A percentile compares a stretch with the other conserved stretches of the same genome.
Evolutionary conservation across 2,113 vertebrate genomes (phyloP).

Genomic region (Tautogolabrus adspersus): DNA sequence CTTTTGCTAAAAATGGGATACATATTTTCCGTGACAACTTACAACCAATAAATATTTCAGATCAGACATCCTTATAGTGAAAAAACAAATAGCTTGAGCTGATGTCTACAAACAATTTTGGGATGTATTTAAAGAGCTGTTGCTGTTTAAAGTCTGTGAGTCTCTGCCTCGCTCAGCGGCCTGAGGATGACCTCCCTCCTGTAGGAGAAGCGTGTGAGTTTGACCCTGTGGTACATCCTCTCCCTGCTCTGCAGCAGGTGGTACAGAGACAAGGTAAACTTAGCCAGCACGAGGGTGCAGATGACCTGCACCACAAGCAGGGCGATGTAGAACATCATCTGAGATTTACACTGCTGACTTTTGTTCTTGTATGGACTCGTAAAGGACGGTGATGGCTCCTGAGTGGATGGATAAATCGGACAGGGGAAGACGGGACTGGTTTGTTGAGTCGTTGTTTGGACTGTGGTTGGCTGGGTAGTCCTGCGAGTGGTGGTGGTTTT

Average conservation of each 20-base stretch:
- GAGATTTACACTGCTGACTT: slow-evolving; percentile 59
- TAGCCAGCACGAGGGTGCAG: slow-evolving; percentile 63
- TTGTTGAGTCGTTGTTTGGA: background rate
- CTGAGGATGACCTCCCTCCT: slow-evolving; percentile 75
- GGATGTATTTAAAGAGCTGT: background rate
- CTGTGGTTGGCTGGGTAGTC: slow-evolving; percentile 39
- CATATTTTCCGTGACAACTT: no score
- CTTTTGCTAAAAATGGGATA: no score
- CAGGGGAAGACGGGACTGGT: slow-evolving; percentile 55
- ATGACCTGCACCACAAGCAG: slow-evolving; percentile 74
- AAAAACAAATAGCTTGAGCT: no score
- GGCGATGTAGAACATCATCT: slow-evolving; percentile 58
- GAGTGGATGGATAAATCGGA: slow-evolving; percentile 8
- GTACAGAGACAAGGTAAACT: slow-evolving; percentile 71
- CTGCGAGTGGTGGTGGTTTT: background rate
- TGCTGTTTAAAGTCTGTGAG: slow-evolving; percentile 52
- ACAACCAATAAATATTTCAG: no score
- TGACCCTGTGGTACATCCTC: slow-evolving; percentile 60
- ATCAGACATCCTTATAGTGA: no score
- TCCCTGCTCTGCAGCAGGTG: slow-evolving; percentile 62
- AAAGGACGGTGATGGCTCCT: background rate
- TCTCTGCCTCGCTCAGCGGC: slow-evolving; percentile 67
- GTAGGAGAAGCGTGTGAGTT: slow-evolving; percentile 79
- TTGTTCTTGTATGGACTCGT: slow-evolving; percentile 6
- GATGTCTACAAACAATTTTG: no score